Evolutionary conservation across 2,888 invertebrate species (phyloP), one percentile per base, ranked within the genome.

Genomic region (Slavum lentiscoides): DNA sequence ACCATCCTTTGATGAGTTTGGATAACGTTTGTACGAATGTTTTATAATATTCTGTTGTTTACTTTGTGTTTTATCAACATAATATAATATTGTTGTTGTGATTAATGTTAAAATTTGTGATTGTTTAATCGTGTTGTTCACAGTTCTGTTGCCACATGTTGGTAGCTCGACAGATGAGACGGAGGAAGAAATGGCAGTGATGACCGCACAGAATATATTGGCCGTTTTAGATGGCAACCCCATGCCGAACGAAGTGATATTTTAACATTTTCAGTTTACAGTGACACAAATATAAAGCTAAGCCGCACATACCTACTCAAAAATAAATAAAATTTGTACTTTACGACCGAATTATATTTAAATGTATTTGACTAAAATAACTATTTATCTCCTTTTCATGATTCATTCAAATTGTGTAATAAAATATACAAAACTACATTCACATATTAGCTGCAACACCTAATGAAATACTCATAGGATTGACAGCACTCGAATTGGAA

Each of bases 161-260:
- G 98, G 95, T 55, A 97, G 97, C 88, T 97, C 97, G 5, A 91
- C 94, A 1, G 89, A 90, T 74, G 91, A 93, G 86, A 91, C 96
- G 0, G 89, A 97, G 83, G 90, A 91, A 74, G 90, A 89, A 80
- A 98, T 98, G 98, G 92, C 94, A 2, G 88, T 90, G 68, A 88
- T 96, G 67, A 93, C 96, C 0, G 94, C 94, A 0, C 88, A 89
- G 80, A 98, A 98, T 87, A 93, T 97, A 84, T 85, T 96, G 66
- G 91, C 92, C 43, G 96, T 90, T 1, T 86, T 97, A 2, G 89
- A 91, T 73, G 91, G 90, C 1, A 84, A 83, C 58, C 86, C 89
- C 83, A 92, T 96, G 92, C 92, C 93, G 0, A 89, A 91, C 39
- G 84, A 84, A 83, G 55, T 82, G 21, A 0, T 21, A 68, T 43